Base-by-base conservation (phyloP, 2,797 vertebrate species). In the Tachyglossus aculeatus region DNA sequence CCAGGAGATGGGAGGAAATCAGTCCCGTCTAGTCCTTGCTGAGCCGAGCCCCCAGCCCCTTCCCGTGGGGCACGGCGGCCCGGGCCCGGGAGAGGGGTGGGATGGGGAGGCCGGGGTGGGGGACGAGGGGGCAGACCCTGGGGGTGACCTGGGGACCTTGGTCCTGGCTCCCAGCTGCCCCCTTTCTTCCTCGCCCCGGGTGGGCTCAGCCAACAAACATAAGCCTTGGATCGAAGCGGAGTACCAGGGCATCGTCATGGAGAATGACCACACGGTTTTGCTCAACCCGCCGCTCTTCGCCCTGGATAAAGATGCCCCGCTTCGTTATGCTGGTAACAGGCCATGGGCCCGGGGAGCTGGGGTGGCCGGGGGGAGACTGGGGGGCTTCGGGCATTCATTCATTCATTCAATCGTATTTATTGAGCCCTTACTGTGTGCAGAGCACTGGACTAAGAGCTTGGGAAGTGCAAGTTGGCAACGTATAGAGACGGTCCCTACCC, bases 171-270 rank as follows among this genome's bases (percentile, higher is more conserved):
- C 22, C 38, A n/a, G n/a, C n/a, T 24, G 27, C n/a, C 8, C 51
- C 22, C 16, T 51, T 22, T 43, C n/a, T 48, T 15, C 27, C 12
- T 47, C 15, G 25, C 44, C 24, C 19, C 11, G 54, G 60, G 21
- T 4, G 18, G 27, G 37, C 33, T 25, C 91, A 99, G 98, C 97
- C 88, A 99, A 99, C 93, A 99, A 99, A 90, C 98, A 99, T 93
- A 99, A 99, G 88, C 98, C 98, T 86, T 99, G 98, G 98, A 98
- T 99, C 53, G 98, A 99, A 89, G 97, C 97, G 0, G 97, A 98
- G 84, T 99, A 99, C 86, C 98, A 99, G 89, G 98, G 98, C 84
- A 99, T 99, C n/a, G 93, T 99, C 78, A 99, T 99, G 98, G 98
- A 99, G 94, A 99, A 98, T 1, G 98, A 99, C 93, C 97, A 99